Evolutionary conservation across 2,113 vertebrate genomes (phyloP).

Genomic region (Uria aalge): DNA sequence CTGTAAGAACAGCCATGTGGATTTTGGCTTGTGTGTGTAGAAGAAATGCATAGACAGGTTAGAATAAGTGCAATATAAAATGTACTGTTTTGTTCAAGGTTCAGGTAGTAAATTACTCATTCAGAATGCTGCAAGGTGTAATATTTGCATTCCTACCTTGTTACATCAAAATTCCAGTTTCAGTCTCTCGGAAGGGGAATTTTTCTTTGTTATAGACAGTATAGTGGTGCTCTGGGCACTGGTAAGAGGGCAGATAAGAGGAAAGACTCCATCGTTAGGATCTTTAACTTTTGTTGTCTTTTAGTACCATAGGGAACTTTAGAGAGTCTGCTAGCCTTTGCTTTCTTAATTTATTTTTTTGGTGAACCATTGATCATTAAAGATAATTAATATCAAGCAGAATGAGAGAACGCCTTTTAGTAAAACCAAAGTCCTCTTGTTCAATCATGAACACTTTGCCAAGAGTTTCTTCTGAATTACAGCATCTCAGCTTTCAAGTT

Average conservation of each 20-base stretch:
- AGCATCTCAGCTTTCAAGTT: conserved; percentile 20
- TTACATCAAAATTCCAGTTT: not conserved
- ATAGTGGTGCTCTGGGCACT: not conserved
- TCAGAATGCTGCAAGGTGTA: not conserved
- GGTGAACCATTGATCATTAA: not conserved
- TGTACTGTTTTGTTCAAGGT: not conserved
- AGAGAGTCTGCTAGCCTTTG: not conserved
- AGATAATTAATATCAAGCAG: not conserved
- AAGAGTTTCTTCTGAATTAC: conserved; percentile 7
- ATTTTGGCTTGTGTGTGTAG: not conserved
- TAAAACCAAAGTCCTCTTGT: not conserved
- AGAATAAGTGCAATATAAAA: not conserved
- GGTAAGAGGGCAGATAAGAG: not conserved
- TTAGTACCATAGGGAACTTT: not conserved
- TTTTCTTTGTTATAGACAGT: not conserved
- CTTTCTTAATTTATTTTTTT: not conserved
- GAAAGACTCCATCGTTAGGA: not conserved
- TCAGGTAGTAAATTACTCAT: not conserved
- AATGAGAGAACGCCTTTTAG: not conserved
- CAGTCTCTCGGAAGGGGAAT: not conserved
- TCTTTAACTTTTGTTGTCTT: not conserved
- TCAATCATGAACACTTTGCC: not conserved
- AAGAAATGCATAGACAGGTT: not conserved
- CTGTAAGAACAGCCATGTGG: not conserved
- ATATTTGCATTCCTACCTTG: not conserved